Percentiles rank a stretch among this genome's conserved stretches.
These are phyloP conservation scores for Psophia crepitans DNA, from an alignment of 2,113 vertebrate genomes.

Conservation along the genomic window DNA sequence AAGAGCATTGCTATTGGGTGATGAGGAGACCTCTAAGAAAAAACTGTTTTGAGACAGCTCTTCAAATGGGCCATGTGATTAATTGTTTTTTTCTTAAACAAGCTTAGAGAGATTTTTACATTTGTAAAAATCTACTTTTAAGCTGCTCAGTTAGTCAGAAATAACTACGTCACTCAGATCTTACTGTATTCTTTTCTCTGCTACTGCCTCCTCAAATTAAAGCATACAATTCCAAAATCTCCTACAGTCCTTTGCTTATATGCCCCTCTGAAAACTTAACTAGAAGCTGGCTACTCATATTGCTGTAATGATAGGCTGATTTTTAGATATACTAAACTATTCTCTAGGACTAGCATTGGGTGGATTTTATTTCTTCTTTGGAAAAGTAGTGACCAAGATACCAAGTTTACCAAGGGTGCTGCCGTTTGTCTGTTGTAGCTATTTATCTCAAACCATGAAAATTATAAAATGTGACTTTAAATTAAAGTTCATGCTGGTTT, in stretches of 20 bases:
- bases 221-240: rapidly evolving
- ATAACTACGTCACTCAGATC: neutral
- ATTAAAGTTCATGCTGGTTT: neutral
- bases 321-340: neutral
- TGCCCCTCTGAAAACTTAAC: neutral
- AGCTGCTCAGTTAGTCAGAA: neutral
- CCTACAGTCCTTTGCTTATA: neutral
- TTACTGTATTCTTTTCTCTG: neutral
- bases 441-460: neutral
- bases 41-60: neutral
- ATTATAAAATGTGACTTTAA: neutral
- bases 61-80: neutral
- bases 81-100: neutral
- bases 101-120: neutral
- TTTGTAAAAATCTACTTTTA: neutral
- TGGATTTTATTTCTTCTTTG: neutral
- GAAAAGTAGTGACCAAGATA: neutral
- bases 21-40: neutral
- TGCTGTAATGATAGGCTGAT: neutral
- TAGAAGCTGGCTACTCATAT: neutral
- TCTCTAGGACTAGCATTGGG: neutral
- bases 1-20: neutral
- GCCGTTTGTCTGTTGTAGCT: neutral
- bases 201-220: neutral
- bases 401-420: neutral